Percentiles rank a stretch among this genome's conserved stretches.
phyloP scores from a whole-genome alignment of 1,140 invertebrate species.

The Aphaenogaster rudis region DNA sequence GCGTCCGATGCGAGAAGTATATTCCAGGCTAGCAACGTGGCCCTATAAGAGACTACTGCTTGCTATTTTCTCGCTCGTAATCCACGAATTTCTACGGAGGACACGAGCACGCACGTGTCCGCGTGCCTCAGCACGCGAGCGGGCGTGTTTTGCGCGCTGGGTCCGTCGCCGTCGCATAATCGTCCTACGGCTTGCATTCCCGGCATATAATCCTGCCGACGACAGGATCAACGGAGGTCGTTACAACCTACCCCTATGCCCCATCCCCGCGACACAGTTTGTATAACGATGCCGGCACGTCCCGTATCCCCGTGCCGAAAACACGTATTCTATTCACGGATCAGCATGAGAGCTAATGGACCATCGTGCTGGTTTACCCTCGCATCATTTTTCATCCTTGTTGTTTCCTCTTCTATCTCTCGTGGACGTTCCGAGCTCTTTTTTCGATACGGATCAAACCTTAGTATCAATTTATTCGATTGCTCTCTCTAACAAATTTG shows the following conservation, averaged over 20 bases:
- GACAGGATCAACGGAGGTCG: slow-evolving; percentile 54
- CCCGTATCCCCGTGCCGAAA: slow-evolving; percentile 31
- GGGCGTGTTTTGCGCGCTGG: slow-evolving; percentile 53
- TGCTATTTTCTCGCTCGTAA: slow-evolving; percentile 74
- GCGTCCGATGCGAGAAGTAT: slow-evolving; percentile 72
- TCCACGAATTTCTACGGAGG: slow-evolving; percentile 64
- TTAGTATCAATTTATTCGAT: slow-evolving; percentile 58
- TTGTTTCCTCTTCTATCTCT: slow-evolving; percentile 10
- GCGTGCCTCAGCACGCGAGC: slow-evolving; percentile 26
- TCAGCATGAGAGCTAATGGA: slow-evolving; percentile 59
- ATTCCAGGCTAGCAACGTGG: slow-evolving; percentile 76
- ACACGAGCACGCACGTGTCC: slow-evolving; percentile 21
- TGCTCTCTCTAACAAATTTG: neutral
- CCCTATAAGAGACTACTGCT: slow-evolving; percentile 71
- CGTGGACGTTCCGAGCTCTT: slow-evolving; percentile 6
- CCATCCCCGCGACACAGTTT: slow-evolving; percentile 28
- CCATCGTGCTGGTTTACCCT: slow-evolving; percentile 7
- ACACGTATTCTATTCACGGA: slow-evolving; percentile 62
- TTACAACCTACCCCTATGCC: neutral
- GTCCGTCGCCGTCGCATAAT: slow-evolving; percentile 67
- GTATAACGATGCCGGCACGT: slow-evolving; percentile 14
- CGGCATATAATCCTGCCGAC: slow-evolving; percentile 68
- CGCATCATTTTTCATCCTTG: slow-evolving; percentile 64
- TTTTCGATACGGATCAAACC: slow-evolving; percentile 52
- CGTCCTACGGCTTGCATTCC: slow-evolving; percentile 72